Evolutionary conservation across 2,113 vertebrate genomes (phyloP).

Genomic region (Chaenogobius annularis): DNA sequence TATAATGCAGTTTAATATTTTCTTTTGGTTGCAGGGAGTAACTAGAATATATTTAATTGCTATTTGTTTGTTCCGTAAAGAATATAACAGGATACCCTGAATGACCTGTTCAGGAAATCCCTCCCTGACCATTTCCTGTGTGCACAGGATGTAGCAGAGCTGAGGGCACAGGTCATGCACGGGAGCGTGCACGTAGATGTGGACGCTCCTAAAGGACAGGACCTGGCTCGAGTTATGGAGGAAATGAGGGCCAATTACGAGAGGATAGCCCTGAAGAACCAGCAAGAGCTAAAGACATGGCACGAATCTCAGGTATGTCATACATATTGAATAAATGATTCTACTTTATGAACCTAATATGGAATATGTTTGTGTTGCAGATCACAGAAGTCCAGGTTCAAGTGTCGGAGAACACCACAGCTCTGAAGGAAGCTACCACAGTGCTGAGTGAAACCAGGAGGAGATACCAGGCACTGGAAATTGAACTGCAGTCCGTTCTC

Average conservation of each 20-base stretch:
- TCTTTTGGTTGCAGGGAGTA: not conserved
- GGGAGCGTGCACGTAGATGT: constrained; percentile 83
- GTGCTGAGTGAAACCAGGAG: constrained; percentile 77
- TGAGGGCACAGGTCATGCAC: constrained; percentile 74
- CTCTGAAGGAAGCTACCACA: constrained; percentile 78
- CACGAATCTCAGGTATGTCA: constrained; percentile 77
- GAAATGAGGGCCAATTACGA: constrained; percentile 88
- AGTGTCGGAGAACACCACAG: constrained; percentile 75
- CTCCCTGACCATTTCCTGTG: constrained; percentile 33
- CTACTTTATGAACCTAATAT: not conserved
- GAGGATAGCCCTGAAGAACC: constrained; percentile 81
- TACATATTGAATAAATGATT: not conserved
- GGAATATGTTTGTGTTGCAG: constrained; percentile 61
- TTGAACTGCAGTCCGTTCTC: constrained; percentile 84
- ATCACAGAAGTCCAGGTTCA: constrained; percentile 75
- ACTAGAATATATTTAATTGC: not conserved
- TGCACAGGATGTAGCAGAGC: constrained; percentile 79
- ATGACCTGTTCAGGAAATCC: constrained; percentile 30
- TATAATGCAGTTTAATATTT: not conserved
- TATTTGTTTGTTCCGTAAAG: constrained; percentile 18
- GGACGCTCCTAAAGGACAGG: constrained; percentile 81
- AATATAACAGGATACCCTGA: constrained; percentile 20
- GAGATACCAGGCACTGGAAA: constrained; percentile 80
- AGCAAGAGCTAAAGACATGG: constrained; percentile 84
- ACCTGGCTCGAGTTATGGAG: constrained; percentile 81